Conservation (phyloP, 53 echinoderm and acorn worm species). For the Holothuria leucospilota region DNA sequence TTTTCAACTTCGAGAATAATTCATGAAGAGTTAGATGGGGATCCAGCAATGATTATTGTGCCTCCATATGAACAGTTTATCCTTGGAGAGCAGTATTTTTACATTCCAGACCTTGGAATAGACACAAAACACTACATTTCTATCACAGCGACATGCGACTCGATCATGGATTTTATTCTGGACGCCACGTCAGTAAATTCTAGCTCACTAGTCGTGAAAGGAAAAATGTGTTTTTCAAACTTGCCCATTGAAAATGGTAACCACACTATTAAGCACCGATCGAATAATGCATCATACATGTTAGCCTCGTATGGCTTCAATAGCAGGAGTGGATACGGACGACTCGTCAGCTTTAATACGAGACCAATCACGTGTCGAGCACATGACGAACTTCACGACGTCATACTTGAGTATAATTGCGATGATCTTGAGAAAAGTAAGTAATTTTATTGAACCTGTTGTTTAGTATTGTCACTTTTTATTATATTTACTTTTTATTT, state of each 20-base stretch:
- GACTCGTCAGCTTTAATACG: slow-evolving; percentile 11
- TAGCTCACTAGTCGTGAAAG: not conserved
- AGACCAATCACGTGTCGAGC: slow-evolving; percentile 7
- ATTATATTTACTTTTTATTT: too few species aligned
- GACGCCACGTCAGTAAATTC: not conserved
- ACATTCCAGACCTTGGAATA: not conserved
- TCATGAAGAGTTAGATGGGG: not conserved
- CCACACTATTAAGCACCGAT: slow-evolving; percentile 10
- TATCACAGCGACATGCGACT: not conserved
- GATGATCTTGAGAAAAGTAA: slow-evolving; percentile 5
- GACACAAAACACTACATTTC: slow-evolving; percentile 3
- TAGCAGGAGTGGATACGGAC: not conserved
- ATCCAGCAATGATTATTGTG: slow-evolving; percentile 20
- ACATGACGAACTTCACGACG: not conserved
- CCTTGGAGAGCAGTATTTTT: slow-evolving; percentile 3
- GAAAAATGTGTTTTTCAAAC: not conserved
- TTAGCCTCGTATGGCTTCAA: slow-evolving; percentile 16
- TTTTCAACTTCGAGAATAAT: not conserved
- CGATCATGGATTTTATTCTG: not conserved
- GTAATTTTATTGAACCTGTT: not conserved
- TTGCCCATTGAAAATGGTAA: not conserved
- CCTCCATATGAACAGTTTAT: slow-evolving; percentile 26
- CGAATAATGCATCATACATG: not conserved
- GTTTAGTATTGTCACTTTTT: too few species aligned
- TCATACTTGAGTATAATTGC: slow-evolving; percentile 7